A percentile compares a stretch with the other conserved stretches of the same genome.
These are phyloP conservation scores for Lampropteryx suffumata DNA, from an alignment of 2,888 invertebrate genomes.

Conservation along the genomic window DNA sequence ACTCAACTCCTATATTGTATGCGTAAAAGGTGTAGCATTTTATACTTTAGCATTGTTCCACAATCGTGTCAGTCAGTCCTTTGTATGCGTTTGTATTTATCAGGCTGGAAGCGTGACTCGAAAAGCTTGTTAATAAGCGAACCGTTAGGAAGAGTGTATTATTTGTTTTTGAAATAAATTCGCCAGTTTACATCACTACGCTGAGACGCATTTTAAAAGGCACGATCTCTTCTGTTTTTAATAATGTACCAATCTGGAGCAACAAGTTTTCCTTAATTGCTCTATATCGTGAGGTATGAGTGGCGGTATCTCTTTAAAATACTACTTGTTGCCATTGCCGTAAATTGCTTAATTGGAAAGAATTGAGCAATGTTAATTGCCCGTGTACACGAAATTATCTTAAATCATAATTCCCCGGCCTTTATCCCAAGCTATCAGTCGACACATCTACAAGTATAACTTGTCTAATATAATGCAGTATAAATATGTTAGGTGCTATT, in stretches of 20 bases:
- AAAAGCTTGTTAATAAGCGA: conserved; percentile 43
- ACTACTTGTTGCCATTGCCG: too few relatives aligned
- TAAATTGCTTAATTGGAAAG: too few relatives aligned
- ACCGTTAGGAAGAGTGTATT: conserved; percentile 37
- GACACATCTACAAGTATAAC: too few relatives aligned
- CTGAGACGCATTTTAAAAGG: not conserved
- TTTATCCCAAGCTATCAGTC: too few relatives aligned
- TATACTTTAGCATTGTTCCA: conserved; percentile 33
- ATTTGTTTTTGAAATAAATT: conserved; percentile 12
- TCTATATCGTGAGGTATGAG: too few relatives aligned
- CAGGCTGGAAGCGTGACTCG: conserved; percentile 49
- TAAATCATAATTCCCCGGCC: too few relatives aligned
- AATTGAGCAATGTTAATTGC: too few relatives aligned
- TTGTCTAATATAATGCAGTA: not conserved
- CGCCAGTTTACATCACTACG: conserved; percentile 4
- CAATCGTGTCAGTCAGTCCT: conserved; percentile 44
- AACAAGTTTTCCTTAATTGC: too few relatives aligned
- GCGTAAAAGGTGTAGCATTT: conserved; percentile 19
- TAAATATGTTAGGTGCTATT: not conserved
- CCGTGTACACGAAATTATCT: too few relatives aligned
- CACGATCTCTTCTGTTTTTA: too few relatives aligned
- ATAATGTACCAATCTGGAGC: too few relatives aligned
- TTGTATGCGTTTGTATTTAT: conserved; percentile 49
- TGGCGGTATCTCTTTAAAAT: too few relatives aligned
- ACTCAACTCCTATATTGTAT: conserved; percentile 15